Evolutionary conservation across 2,797 vertebrate genomes (phyloP).

Genomic region (Arrhamphus sclerolepis): DNA sequence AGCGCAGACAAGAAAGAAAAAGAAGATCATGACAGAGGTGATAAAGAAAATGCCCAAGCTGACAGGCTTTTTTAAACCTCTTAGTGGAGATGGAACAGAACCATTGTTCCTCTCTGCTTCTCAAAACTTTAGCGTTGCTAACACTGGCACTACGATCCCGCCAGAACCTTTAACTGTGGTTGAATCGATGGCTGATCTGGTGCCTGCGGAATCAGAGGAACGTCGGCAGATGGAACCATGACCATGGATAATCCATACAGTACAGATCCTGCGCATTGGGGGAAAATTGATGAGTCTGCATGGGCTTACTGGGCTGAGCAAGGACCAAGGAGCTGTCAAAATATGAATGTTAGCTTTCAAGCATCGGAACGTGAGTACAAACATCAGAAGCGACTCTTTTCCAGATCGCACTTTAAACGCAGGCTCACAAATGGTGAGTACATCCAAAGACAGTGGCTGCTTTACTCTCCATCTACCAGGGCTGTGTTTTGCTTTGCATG

Average conservation of each 20-base stretch:
- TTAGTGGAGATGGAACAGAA: not conserved
- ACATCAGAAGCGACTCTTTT: too few relatives aligned
- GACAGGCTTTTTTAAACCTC: not conserved
- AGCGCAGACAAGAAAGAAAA: too few relatives aligned
- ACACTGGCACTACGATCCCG: not conserved
- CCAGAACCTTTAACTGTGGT: not conserved
- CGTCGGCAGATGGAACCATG: not conserved
- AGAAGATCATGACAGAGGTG: too few relatives aligned
- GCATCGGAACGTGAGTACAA: too few relatives aligned
- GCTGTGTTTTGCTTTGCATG: not conserved
- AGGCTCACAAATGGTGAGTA: conserved; percentile 3
- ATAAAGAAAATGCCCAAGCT: too few relatives aligned
- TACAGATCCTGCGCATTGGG: not conserved
- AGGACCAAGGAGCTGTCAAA: conserved; percentile 3
- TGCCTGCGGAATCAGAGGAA: too few relatives aligned
- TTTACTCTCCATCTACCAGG: conserved; percentile 4
- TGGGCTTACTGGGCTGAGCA: not conserved
- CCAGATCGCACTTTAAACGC: too few relatives aligned
- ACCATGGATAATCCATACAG: not conserved
- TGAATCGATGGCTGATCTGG: not conserved
- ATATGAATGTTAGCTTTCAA: not conserved
- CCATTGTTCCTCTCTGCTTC: not conserved
- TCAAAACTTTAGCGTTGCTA: not conserved
- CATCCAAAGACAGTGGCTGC: conserved; percentile 3
- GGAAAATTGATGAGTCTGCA: not conserved